Conservation (phyloP, 2,797 vertebrate genomes). For the Masticophis lateralis region DNA sequence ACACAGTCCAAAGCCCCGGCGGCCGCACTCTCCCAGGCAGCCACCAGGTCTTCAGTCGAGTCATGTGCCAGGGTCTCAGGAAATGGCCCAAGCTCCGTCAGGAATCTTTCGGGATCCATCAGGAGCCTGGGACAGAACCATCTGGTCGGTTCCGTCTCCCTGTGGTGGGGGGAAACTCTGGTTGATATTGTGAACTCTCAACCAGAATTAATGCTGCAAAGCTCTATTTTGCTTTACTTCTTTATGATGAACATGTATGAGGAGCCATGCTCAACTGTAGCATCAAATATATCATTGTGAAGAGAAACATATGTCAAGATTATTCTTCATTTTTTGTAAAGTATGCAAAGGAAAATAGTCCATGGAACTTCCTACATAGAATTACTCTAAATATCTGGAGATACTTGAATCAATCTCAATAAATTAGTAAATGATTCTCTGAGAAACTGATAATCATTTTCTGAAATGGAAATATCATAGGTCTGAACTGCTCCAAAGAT, state of each 20-base stretch:
- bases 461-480: conserved; percentile 30
- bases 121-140: too few relatives aligned
- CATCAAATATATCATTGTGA: neutral
- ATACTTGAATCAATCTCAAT: neutral
- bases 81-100: too few relatives aligned
- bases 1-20: too few relatives aligned
- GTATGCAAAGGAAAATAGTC: neutral
- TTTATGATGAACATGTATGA: neutral
- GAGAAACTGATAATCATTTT: conserved; percentile 14
- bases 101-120: too few relatives aligned
- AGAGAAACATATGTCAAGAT: neutral
- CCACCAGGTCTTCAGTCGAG: too few relatives aligned
- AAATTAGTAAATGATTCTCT: neutral
- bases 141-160: too few relatives aligned
- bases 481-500: conserved; percentile 31
- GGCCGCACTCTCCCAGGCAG: too few relatives aligned
- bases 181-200: too few relatives aligned
- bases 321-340: neutral
- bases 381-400: neutral
- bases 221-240: neutral
- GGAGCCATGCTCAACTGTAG: neutral
- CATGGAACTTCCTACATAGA: neutral
- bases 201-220: neutral
- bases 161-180: too few relatives aligned
- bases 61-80: too few relatives aligned